phyloP scores from a whole-genome alignment of 2,113 vertebrate genomes.

The Neomonachus schauinslandi region DNA sequence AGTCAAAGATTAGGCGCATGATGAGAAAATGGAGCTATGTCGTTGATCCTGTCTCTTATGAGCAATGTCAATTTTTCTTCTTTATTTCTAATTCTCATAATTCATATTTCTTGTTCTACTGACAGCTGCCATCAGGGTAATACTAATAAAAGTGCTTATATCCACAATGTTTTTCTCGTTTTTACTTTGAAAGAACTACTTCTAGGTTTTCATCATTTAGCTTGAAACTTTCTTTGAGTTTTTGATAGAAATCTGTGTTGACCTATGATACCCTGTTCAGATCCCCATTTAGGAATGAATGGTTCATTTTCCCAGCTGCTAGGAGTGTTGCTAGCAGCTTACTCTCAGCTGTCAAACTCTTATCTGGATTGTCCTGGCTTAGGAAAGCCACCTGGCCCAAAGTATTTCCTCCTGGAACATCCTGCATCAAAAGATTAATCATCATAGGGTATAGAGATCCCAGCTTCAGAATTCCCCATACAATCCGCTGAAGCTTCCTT shows the following conservation, averaged over 20 bases:
- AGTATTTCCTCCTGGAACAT: not conserved
- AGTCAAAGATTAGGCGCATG: not conserved
- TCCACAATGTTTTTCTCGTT: not conserved
- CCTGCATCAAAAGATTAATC: not conserved
- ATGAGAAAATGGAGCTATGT: not conserved
- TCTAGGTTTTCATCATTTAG: not conserved
- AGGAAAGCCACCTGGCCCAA: not conserved
- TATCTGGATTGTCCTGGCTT: not conserved
- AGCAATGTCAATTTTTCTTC: not conserved
- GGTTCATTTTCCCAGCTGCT: not conserved
- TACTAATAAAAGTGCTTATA: not conserved
- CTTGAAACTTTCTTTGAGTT: not conserved
- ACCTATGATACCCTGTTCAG: not conserved
- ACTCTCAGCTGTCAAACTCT: not conserved
- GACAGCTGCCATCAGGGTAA: not conserved
- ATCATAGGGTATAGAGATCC: not conserved
- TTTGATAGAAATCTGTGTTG: not conserved
- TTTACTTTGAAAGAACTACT: not conserved
- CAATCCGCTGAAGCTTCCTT: not conserved
- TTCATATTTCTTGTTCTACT: not conserved
- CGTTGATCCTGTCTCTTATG: not conserved
- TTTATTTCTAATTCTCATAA: not conserved
- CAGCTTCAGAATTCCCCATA: not conserved
- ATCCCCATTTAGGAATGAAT: not conserved
- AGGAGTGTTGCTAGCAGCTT: too few relatives aligned